These are phyloP conservation scores for Gymnothorax reevesii DNA, from an alignment of 2,797 vertebrate genomes.

Conservation along the genomic window DNA sequence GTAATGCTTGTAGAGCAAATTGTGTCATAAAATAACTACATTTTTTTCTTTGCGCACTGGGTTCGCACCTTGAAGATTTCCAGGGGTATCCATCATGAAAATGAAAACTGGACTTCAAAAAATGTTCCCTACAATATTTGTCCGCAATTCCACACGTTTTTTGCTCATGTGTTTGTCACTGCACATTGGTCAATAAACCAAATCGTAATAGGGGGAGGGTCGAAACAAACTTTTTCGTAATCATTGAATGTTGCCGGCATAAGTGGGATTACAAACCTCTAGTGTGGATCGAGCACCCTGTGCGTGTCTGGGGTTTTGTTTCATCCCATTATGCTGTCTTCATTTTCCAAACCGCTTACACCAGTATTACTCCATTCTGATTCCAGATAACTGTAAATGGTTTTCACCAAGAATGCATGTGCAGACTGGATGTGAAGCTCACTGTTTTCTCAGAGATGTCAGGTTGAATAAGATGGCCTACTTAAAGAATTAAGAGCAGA, in stretches of 20 bases:
- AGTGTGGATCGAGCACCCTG: too few relatives aligned
- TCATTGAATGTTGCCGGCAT: too few relatives aligned
- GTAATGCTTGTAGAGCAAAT: neutral
- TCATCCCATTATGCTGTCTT: neutral
- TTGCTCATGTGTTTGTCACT: too few relatives aligned
- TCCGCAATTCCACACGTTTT: too few relatives aligned
- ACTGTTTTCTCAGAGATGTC: neutral
- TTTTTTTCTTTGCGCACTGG: neutral
- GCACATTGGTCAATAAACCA: too few relatives aligned
- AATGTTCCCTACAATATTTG: too few relatives aligned
- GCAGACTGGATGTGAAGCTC: neutral
- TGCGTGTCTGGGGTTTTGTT: neutral
- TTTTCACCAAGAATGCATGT: neutral
- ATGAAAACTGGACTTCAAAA: too few relatives aligned
- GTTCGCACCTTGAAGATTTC: neutral
- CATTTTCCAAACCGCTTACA: neutral
- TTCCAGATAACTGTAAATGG: neutral
- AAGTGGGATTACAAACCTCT: too few relatives aligned
- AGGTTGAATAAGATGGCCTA: neutral
- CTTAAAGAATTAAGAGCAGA: neutral
- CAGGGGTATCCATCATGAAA: too few relatives aligned
- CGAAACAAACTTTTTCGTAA: too few relatives aligned
- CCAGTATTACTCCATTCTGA: neutral
- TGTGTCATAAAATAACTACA: neutral
- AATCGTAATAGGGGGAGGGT: too few relatives aligned